Conservation (phyloP, 2,888 invertebrate species). For the Brachypalpus laphriformis region DNA sequence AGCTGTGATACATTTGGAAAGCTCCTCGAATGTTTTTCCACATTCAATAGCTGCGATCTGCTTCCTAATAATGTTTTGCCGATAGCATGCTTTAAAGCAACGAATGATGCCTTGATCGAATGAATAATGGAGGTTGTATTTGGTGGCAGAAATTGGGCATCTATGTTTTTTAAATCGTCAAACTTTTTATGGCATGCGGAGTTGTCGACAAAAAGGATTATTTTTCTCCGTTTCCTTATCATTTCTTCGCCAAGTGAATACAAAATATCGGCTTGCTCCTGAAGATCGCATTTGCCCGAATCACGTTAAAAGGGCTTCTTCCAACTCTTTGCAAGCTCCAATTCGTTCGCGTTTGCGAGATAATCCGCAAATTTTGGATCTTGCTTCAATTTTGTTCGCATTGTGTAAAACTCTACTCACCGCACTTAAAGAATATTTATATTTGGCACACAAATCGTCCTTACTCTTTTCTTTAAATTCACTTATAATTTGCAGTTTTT, state of each 20-base stretch:
- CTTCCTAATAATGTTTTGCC: constrained; percentile 59
- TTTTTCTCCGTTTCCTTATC: constrained; percentile 59
- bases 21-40: constrained; percentile 48
- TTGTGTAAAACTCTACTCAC: constrained; percentile 9
- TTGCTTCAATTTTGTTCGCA: background rate
- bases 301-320: constrained; percentile 42
- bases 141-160: too few relatives aligned
- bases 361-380: background rate
- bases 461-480: constrained; percentile 25
- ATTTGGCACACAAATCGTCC: constrained; percentile 19
- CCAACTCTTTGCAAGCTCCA: constrained; percentile 23
- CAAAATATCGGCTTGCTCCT: constrained; percentile 54
- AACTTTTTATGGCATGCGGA: constrained; percentile 63
- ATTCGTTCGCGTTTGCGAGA: constrained; percentile 6
- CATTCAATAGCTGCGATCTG: constrained; percentile 59
- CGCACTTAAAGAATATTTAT: too few relatives aligned
- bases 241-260: constrained; percentile 61
- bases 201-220: constrained; percentile 69
- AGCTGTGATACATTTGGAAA: constrained; percentile 52
- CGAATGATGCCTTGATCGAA: constrained; percentile 70
- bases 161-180: constrained; percentile 49
- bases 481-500: constrained; percentile 16
- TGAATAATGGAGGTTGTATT: constrained; percentile 60
- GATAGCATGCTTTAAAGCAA: constrained; percentile 58
- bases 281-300: constrained; percentile 52